These are phyloP conservation scores for Hirundichthys speculiger DNA, from an alignment of 2,113 vertebrate species.

Conservation along the genomic window DNA sequence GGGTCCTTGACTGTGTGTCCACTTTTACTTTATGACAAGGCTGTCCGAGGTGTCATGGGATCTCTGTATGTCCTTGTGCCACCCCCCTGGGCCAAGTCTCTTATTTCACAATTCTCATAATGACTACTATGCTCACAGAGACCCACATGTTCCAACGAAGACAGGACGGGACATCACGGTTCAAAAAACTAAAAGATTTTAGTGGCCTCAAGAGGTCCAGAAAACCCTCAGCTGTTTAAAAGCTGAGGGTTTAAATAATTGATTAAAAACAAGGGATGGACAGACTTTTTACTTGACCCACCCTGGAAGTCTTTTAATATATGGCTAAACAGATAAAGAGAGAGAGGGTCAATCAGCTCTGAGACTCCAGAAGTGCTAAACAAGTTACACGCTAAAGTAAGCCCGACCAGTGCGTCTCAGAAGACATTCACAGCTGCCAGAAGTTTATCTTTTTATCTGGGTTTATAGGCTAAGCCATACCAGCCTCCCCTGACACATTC, in stretches of 20 bases:
- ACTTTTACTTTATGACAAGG: background rate
- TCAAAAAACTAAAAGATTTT: background rate
- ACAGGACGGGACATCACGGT: too few relatives aligned
- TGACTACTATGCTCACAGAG: background rate
- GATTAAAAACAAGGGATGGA: too few relatives aligned
- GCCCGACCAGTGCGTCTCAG: conserved; percentile 33
- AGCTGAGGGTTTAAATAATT: too few relatives aligned
- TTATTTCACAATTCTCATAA: conserved; percentile 16
- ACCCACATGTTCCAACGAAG: too few relatives aligned
- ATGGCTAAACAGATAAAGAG: conserved; percentile 54
- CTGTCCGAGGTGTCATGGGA: background rate
- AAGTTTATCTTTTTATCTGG: conserved; percentile 49
- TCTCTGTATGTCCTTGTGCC: conserved; percentile 27
- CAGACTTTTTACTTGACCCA: conserved; percentile 6
- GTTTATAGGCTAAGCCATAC: conserved; percentile 51
- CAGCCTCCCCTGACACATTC: conserved; percentile 19
- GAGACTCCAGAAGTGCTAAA: conserved; percentile 45
- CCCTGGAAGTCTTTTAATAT: conserved; percentile 45
- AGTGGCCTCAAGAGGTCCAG: too few relatives aligned
- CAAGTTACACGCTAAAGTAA: conserved; percentile 34
- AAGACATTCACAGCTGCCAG: conserved; percentile 51
- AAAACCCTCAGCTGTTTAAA: too few relatives aligned
- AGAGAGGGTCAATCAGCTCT: conserved; percentile 48
- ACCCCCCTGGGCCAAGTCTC: conserved; percentile 23
- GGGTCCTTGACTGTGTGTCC: conserved; percentile 25